Base-by-base conservation (phyloP, 1,140 invertebrate species). In the Drosophila athabasca region DNA sequence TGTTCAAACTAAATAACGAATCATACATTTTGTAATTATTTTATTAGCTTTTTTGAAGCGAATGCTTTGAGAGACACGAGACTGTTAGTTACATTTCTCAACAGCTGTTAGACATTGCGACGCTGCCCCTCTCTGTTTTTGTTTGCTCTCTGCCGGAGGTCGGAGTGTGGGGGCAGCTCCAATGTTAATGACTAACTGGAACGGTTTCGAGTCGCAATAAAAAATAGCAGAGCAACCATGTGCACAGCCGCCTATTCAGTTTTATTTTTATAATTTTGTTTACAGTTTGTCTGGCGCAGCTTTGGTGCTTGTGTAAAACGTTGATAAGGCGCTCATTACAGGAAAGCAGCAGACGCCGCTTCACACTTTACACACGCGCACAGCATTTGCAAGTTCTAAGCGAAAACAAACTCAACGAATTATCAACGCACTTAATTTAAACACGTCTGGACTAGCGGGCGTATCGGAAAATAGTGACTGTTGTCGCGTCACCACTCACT, bases 371-470 rank as follows among this genome's bases (percentile, higher is more conserved):
- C 68, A 87, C 81, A 71, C 65, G 78, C 77, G 69, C 51, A 78
- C 60, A 65, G 41, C 22, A 15, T 68, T 26, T 55, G 29, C 19
- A 55, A 67, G 49, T 39, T n/a, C 35, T 67, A 59, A 45, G 44
- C 31, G n/a, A 58, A 46, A 66, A 58, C 29, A 52, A 60, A 50
- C 48, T 51, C 22, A 0, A 26, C 24, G 48, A 80, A 84, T 84
- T 83, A 84, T 84, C 77, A 84, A 81, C 82, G 73, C 77, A 81
- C 81, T 85, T 68, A 75, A 53, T 71, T 82, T 49, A 60, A 83
- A 75, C 72, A 76, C 79, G 83, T 87, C 79, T 88, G 76, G 83
- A 88, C 83, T 68, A 64, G 79, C 83, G 66, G 83, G 83, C 75
- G 82, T 66, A 67, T 72, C 66, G 64, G 76, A 88, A 62, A 60